phyloP scores from a whole-genome alignment of 2,888 invertebrate genomes.

The Eucera pruinosa region DNA sequence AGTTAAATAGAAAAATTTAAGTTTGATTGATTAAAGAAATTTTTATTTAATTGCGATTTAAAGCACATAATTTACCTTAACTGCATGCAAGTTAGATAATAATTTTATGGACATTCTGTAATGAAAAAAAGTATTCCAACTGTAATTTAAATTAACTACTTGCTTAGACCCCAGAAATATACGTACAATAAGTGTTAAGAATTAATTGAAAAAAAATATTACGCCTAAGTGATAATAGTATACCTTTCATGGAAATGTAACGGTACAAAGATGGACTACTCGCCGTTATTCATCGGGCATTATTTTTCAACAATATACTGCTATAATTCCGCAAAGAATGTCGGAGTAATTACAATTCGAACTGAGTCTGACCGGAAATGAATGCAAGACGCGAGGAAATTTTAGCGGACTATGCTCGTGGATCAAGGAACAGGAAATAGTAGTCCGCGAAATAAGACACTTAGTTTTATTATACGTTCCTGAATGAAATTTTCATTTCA shows the following conservation, averaged over 20 bases:
- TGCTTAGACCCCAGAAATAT: not conserved
- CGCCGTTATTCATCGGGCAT: constrained; percentile 28
- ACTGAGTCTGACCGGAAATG: constrained; percentile 32
- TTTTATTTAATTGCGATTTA: too few species aligned
- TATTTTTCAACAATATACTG: constrained; percentile 9
- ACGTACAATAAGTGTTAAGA: not conserved
- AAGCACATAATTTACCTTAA: too few species aligned
- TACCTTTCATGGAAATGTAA: constrained; percentile 28
- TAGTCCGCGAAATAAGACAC: not conserved
- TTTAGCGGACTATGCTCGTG: not conserved
- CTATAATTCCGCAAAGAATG: constrained; percentile 18
- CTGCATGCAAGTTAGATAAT: too few species aligned
- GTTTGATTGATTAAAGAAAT: too few species aligned
- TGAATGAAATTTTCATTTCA: too few species aligned
- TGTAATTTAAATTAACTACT: constrained; percentile 6
- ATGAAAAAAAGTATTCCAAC: too few species aligned
- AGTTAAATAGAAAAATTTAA: too few species aligned
- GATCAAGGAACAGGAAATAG: constrained; percentile 8
- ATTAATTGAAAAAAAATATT: constrained; percentile 1
- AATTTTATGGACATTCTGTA: too few species aligned
- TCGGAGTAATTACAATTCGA: constrained; percentile 40
- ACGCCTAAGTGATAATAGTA: not conserved
- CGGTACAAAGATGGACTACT: constrained; percentile 26
- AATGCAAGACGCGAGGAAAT: constrained; percentile 30
- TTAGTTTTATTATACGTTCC: too few species aligned